Percentiles rank a stretch among this genome's conserved stretches.
These are phyloP conservation scores for Gopherus flavomarginatus DNA, from an alignment of 2,113 vertebrate species.

Conservation along the genomic window DNA sequence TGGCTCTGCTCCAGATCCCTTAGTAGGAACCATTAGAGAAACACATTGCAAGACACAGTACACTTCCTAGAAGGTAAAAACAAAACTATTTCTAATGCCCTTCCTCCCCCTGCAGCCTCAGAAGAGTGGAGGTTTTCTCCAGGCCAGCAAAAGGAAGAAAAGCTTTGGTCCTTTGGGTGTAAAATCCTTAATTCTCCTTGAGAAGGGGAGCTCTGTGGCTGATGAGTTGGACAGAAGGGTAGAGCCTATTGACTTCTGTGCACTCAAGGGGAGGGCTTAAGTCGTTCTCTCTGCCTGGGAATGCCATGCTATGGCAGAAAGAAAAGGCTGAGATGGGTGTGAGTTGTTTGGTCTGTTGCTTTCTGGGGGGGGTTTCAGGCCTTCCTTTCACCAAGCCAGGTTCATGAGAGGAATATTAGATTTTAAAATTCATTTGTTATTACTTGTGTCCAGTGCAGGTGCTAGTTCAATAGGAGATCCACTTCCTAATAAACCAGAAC, in stretches of 20 bases:
- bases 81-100: not conserved
- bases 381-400: not conserved
- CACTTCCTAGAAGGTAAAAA: not conserved
- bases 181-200: too few species aligned
- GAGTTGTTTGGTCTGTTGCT: not conserved
- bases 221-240: not conserved
- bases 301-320: not conserved
- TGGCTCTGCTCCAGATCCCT: not conserved
- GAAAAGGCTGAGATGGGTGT: not conserved
- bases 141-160: not conserved
- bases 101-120: not conserved
- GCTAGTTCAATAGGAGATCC: too few species aligned
- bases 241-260: not conserved
- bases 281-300: too few species aligned
- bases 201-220: not conserved
- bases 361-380: not conserved
- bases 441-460: not conserved
- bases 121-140: not conserved
- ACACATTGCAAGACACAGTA: not conserved
- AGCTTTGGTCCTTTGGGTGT: not conserved
- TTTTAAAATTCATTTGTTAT: not conserved
- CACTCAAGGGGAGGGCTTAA: not conserved
- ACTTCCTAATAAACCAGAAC: too few species aligned
- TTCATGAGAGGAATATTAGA: not conserved
- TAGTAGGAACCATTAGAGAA: not conserved